Evolutionary conservation across 2,797 vertebrate species (phyloP).

Genomic region (Molossus alvarezi): DNA sequence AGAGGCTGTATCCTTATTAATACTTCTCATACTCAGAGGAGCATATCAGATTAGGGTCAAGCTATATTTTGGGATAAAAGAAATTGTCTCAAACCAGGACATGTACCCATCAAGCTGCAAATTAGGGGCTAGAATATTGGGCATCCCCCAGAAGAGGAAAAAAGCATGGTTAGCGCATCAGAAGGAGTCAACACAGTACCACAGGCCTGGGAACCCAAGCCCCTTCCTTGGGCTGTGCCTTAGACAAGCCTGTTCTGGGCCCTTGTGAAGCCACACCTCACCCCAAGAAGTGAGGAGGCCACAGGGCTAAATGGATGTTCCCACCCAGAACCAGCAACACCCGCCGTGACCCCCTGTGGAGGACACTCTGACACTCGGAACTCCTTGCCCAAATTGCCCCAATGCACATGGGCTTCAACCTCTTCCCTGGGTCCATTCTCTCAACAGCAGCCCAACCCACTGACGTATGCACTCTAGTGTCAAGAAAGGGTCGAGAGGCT

Average conservation of each 20-base stretch:
- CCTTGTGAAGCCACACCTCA: background rate
- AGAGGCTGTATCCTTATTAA: background rate
- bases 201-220: too few relatives aligned
- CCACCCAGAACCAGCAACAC: background rate
- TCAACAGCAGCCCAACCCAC: background rate
- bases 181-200: background rate
- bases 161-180: background rate
- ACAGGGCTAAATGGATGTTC: background rate
- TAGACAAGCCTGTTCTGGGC: background rate
- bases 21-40: background rate
- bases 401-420: background rate
- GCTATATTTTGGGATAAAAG: constrained; percentile 12
- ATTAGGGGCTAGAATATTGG: background rate
- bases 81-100: background rate
- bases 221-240: too few relatives aligned
- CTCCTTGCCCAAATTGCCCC: background rate
- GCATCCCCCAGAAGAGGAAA: background rate
- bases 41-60: background rate
- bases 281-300: background rate
- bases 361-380: background rate
- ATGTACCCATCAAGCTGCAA: constrained; percentile 10
- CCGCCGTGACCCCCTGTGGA: too few relatives aligned
- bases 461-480: background rate
- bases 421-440: background rate
- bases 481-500: background rate